Conservation (phyloP, 30 jellyfish, hydroid and myxozoan species). For the Hydractinia echinata region DNA sequence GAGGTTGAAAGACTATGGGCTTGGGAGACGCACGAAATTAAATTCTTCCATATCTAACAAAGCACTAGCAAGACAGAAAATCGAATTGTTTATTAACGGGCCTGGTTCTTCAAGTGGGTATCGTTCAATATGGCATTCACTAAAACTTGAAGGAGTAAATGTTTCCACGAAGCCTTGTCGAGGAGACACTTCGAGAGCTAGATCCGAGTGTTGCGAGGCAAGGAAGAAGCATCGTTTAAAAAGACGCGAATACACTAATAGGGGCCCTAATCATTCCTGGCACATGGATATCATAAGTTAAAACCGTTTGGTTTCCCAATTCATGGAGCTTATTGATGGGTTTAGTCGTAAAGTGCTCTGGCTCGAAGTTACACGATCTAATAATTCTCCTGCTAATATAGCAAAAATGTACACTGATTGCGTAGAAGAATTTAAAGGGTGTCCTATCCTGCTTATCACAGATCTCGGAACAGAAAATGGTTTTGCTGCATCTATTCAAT, state of each 20-base stretch:
- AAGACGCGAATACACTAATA: constrained; percentile 12
- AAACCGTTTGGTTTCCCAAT: constrained; percentile 56
- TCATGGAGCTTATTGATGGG: constrained; percentile 60
- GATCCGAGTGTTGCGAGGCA: constrained; percentile 32
- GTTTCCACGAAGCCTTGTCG: constrained; percentile 32
- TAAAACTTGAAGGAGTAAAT: constrained; percentile 10
- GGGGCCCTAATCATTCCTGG: constrained; percentile 41
- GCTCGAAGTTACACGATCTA: constrained; percentile 42
- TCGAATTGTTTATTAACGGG: no score
- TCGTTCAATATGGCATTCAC: constrained; percentile 33
- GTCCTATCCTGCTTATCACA: constrained; percentile 45
- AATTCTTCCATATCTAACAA: no score
- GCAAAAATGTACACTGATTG: constrained; percentile 25
- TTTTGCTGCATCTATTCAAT: constrained; percentile 44
- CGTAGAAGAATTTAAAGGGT: constrained; percentile 28
- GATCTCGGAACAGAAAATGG: constrained; percentile 70
- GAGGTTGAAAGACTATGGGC: no score
- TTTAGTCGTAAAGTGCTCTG: constrained; percentile 47
- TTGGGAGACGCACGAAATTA: no score
- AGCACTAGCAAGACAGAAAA: no score
- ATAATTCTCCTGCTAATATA: constrained; percentile 33
- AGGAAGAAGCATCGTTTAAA: no score
- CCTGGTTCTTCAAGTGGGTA: constrained; percentile 16
- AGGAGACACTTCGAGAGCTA: constrained; percentile 12
- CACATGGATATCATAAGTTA: constrained; percentile 34